Evolutionary conservation across 2,888 invertebrate species (phyloP).

Genomic region (Aleiodes alternator): DNA sequence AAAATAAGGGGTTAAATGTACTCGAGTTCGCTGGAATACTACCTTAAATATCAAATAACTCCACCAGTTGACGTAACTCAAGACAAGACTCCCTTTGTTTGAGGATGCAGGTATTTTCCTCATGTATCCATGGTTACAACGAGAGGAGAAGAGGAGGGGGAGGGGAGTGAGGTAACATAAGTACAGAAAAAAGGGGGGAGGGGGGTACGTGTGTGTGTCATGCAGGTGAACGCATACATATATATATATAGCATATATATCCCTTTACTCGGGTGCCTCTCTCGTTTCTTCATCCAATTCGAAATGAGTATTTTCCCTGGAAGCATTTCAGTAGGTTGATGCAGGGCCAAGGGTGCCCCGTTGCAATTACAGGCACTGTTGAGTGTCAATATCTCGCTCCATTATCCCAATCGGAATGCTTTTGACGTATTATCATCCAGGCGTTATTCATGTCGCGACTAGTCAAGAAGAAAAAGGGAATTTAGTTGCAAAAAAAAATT

Average conservation of each 20-base stretch:
- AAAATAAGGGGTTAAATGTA: too few relatives aligned
- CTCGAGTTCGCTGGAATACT: too few relatives aligned
- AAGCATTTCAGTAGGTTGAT: conserved; percentile 10
- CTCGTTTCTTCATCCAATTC: conserved; percentile 15
- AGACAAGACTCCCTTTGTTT: neutral
- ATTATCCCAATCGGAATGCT: conserved; percentile 72
- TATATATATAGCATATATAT: too few relatives aligned
- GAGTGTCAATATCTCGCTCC: conserved; percentile 73
- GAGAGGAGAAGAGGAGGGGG: neutral
- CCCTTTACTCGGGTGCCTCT: neutral
- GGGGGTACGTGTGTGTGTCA: neutral
- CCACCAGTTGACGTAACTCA: neutral
- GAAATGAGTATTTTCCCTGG: conserved; percentile 22
- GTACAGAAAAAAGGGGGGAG: conserved; percentile 1
- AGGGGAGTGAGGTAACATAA: conserved; percentile 4
- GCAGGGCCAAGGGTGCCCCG: conserved; percentile 33
- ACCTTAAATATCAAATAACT: conserved; percentile 1
- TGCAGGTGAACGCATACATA: conserved; percentile 19
- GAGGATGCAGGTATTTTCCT: neutral
- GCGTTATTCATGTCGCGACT: neutral
- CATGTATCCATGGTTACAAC: conserved; percentile 11
- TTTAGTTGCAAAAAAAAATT: too few relatives aligned
- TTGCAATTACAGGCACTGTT: conserved; percentile 58
- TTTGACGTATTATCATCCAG: conserved; percentile 56
- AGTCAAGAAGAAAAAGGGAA: neutral